phyloP scores from a whole-genome alignment of 2,797 vertebrate species.

The Sebastes elongatus region DNA sequence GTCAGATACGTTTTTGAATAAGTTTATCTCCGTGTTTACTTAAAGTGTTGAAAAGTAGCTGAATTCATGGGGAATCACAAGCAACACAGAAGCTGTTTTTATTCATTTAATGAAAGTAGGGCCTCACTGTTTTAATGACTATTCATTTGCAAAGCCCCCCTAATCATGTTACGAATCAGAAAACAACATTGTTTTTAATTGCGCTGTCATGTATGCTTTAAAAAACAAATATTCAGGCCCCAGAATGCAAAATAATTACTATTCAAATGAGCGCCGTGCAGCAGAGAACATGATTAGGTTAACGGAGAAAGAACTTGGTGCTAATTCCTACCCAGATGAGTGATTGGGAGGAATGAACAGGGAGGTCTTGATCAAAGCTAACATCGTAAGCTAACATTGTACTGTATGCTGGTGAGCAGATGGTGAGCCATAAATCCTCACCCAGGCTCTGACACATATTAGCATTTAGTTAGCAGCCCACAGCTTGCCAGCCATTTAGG shows the following conservation, averaged over 20 bases:
- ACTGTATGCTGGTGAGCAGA: slow-evolving; percentile 87
- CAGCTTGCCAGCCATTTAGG: slow-evolving; percentile 87
- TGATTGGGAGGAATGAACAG: slow-evolving; percentile 84
- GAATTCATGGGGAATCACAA: neutral
- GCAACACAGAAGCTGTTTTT: neutral
- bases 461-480: slow-evolving; percentile 86
- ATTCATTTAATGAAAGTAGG: neutral
- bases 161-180: slow-evolving; percentile 40
- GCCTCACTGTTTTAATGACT: slow-evolving; percentile 14
- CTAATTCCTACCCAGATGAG: slow-evolving; percentile 80
- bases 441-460: slow-evolving; percentile 85
- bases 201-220: slow-evolving; percentile 40
- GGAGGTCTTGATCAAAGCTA: slow-evolving; percentile 87
- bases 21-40: slow-evolving; percentile 44
- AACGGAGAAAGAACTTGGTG: slow-evolving; percentile 66
- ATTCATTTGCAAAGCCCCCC: slow-evolving; percentile 4
- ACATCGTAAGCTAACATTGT: slow-evolving; percentile 86
- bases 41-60: slow-evolving; percentile 8
- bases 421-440: slow-evolving; percentile 86
- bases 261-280: slow-evolving; percentile 65
- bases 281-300: slow-evolving; percentile 68
- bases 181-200: slow-evolving; percentile 55
- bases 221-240: slow-evolving; percentile 63
- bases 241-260: slow-evolving; percentile 69
- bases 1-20: slow-evolving; percentile 54